Percentiles rank a stretch among this genome's conserved stretches.
These are phyloP conservation scores for Halcyon malimbica DNA, from an alignment of 2,113 vertebrate genomes.

Conservation along the genomic window DNA sequence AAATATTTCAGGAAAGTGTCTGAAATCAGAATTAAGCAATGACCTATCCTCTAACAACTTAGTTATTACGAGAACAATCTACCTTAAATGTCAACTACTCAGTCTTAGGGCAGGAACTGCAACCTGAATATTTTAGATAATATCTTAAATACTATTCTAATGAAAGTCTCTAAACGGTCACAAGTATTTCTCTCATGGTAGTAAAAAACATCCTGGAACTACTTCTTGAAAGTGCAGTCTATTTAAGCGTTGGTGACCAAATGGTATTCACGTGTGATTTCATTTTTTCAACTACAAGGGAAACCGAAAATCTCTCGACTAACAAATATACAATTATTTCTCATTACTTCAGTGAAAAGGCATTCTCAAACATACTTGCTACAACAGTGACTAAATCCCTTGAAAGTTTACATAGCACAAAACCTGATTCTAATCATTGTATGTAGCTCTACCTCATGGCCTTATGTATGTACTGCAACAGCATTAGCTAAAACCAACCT, in stretches of 20 bases:
- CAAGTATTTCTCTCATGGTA: background rate
- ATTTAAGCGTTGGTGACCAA: background rate
- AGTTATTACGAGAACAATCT: background rate
- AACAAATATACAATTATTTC: background rate
- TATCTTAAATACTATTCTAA: background rate
- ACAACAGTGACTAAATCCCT: background rate
- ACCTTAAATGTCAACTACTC: background rate
- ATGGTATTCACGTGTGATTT: background rate
- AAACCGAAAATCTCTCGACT: background rate
- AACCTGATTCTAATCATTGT: background rate
- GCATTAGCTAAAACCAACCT: background rate
- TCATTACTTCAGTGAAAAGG: background rate
- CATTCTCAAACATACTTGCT: background rate
- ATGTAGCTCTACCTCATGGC: constrained; percentile 32
- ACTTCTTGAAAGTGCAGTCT: background rate
- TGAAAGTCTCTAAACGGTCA: background rate
- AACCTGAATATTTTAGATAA: background rate
- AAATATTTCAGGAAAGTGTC: background rate
- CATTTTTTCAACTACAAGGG: background rate
- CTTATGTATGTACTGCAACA: background rate
- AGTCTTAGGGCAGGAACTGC: background rate
- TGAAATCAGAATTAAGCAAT: background rate
- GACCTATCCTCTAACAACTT: background rate
- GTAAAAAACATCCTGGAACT: background rate
- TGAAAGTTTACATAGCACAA: background rate